Evolutionary conservation across 2,113 vertebrate species (phyloP), one percentile per base, ranked within the genome.

Genomic region (Ammodytes dubius): DNA sequence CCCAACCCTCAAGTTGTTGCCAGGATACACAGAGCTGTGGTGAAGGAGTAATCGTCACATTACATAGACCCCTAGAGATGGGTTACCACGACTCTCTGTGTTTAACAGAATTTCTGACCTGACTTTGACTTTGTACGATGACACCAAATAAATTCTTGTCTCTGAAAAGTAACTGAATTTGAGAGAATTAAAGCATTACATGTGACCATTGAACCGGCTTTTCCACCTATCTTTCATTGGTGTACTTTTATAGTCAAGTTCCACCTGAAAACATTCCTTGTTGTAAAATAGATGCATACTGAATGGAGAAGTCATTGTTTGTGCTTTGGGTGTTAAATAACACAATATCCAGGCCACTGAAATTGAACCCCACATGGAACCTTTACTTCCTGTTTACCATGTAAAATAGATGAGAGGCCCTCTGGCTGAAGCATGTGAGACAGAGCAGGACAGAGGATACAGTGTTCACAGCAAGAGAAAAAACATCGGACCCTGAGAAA

Each of bases 371-470:
- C 70, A 43, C 80, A 74, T 79, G 76, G 43, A 2, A 64, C 74
- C 27, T 72, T 82, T 74, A 61, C 73, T 93, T 92, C 88, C 88
- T 94, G 90, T 93, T 89, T 91, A 78, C 83, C 73, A 90, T 94
- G 81, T 93, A 92, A 91, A 86, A 91, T 90, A 76, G 86, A 95
- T 87, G 87, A 93, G 78, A 70, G 77, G 76, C 68, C 92, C 90
- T 85, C 80, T 83, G 80, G 91, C 85, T 73, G 79, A 79, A 88
- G 82, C 87, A 93, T 91, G 91, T 93, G 91, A 93, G 91, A 88
- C 43, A 40, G 59, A 83, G 65, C 86, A 65, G 79, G 83, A 93
- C 89, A 92, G 86, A 88, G 87, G 82, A 70, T 59, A 64, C 45
- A 76, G 88, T 92, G 90, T 91, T 92, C 73, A 82, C 7, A 7